These are phyloP conservation scores for Hemiscyllium ocellatum DNA, from an alignment of 2,113 vertebrate species.

Conservation along the genomic window DNA sequence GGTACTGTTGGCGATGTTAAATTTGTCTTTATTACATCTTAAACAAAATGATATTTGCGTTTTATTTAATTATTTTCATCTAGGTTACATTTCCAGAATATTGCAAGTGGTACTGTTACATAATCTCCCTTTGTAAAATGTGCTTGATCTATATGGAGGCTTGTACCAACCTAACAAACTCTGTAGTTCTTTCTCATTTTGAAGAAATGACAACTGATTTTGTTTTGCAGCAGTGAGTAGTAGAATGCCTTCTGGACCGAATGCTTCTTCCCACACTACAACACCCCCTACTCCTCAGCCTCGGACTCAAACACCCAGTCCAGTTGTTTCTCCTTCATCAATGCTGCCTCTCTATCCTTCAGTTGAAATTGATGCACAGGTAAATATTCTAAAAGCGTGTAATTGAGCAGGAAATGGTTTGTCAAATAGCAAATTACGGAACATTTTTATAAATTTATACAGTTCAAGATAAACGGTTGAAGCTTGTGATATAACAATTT, in stretches of 20 bases:
- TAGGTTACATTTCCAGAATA: background rate
- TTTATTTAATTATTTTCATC: background rate
- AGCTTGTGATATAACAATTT: background rate
- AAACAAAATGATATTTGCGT: background rate
- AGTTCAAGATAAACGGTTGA: background rate
- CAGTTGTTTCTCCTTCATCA: slow-evolving; percentile 69
- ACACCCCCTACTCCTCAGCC: slow-evolving; percentile 74
- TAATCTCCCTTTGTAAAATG: background rate
- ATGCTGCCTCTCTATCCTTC: slow-evolving; percentile 86
- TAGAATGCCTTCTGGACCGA: slow-evolving; percentile 74
- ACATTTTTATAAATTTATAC: background rate
- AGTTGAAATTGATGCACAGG: slow-evolving; percentile 94
- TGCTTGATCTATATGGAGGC: background rate
- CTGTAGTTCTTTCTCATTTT: background rate
- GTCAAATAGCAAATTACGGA: background rate
- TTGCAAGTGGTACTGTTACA: background rate
- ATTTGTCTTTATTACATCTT: background rate
- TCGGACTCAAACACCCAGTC: slow-evolving; percentile 67
- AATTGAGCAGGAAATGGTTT: background rate
- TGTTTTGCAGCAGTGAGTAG: slow-evolving; percentile 83
- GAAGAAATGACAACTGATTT: slow-evolving; percentile 19
- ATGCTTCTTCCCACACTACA: slow-evolving; percentile 62
- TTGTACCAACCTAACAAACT: background rate
- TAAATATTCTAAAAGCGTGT: slow-evolving; percentile 58
- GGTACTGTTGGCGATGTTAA: background rate